A percentile compares a stretch with the other conserved stretches of the same genome.
These are phyloP conservation scores for Drosophila helvetica DNA, from an alignment of 2,888 invertebrate species.

Conservation along the genomic window DNA sequence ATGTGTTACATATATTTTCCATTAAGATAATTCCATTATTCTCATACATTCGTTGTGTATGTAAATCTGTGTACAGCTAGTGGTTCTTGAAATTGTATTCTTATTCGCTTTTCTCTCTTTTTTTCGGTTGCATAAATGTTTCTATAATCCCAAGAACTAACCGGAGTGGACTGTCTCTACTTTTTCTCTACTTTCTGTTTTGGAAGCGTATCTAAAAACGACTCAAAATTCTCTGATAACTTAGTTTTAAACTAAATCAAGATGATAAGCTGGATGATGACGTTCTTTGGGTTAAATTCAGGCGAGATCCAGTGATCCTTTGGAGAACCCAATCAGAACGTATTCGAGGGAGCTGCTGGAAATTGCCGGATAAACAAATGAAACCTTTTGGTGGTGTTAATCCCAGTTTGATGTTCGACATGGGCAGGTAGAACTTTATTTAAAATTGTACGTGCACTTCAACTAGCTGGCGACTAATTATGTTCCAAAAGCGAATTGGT, in stretches of 20 bases:
- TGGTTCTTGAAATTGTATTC: conserved; percentile 14
- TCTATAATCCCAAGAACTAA: not conserved
- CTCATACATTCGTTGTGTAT: conserved; percentile 15
- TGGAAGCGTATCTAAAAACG: too few species aligned
- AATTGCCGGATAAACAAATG: too few species aligned
- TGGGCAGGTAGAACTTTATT: conserved; percentile 30
- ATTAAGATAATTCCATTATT: conserved; percentile 51
- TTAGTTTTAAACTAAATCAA: too few species aligned
- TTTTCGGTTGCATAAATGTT: conserved; percentile 27
- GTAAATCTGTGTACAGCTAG: conserved; percentile 39
- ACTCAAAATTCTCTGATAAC: too few species aligned
- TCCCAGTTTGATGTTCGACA: not conserved
- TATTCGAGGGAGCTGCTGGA: too few species aligned
- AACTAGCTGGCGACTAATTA: conserved; percentile 21
- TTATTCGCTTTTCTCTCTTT: not conserved
- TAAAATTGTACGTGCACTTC: conserved; percentile 32
- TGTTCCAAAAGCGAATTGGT: conserved; percentile 1
- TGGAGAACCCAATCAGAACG: too few species aligned
- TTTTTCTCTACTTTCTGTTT: not conserved
- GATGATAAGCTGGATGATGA: too few species aligned
- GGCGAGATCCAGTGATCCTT: too few species aligned
- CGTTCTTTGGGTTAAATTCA: too few species aligned
- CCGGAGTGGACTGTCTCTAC: not conserved
- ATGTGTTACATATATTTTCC: conserved; percentile 26
- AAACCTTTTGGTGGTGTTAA: too few species aligned